Percentiles rank a stretch among this genome's conserved stretches.
Conservation (phyloP, 2,113 vertebrate species). For the Onychostoma macrolepis region DNA sequence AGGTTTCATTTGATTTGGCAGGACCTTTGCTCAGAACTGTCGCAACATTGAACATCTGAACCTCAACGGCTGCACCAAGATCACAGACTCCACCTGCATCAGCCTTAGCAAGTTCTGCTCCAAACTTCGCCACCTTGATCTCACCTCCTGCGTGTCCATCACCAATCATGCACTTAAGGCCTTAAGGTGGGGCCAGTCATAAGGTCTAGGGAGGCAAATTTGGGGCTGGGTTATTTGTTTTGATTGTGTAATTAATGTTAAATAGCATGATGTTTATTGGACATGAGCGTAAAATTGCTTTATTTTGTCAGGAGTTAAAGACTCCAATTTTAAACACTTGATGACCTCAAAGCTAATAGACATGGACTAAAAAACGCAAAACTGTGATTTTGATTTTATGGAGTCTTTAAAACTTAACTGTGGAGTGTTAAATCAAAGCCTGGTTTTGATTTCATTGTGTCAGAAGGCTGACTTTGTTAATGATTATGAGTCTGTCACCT, state of each 20-base stretch:
- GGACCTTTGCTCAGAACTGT: slow-evolving; percentile 96
- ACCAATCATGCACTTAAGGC: slow-evolving; percentile 93
- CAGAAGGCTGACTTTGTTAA: slow-evolving; percentile 12
- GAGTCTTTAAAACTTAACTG: not conserved
- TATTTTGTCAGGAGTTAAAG: not conserved
- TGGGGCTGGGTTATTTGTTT: not conserved
- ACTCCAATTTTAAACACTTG: not conserved
- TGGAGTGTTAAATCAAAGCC: not conserved
- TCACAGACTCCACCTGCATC: slow-evolving; percentile 94
- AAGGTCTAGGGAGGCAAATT: not conserved
- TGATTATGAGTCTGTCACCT: slow-evolving; percentile 5
- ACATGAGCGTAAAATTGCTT: not conserved
- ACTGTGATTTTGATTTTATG: not conserved
- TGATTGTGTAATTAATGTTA: not conserved
- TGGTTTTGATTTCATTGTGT: not conserved
- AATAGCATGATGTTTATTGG: not conserved
- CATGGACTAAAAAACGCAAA: not conserved
- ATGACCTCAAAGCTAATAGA: not conserved
- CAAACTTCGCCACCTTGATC: slow-evolving; percentile 92
- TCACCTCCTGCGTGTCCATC: slow-evolving; percentile 93
- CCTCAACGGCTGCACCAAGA: slow-evolving; percentile 96
- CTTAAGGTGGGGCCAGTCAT: slow-evolving; percentile 80
- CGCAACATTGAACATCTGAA: slow-evolving; percentile 94
- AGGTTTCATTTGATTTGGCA: slow-evolving; percentile 59
- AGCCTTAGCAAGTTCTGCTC: slow-evolving; percentile 96